Evolutionary conservation across 2,797 vertebrate genomes (phyloP).

Genomic region (Propithecus perrieri): DNA sequence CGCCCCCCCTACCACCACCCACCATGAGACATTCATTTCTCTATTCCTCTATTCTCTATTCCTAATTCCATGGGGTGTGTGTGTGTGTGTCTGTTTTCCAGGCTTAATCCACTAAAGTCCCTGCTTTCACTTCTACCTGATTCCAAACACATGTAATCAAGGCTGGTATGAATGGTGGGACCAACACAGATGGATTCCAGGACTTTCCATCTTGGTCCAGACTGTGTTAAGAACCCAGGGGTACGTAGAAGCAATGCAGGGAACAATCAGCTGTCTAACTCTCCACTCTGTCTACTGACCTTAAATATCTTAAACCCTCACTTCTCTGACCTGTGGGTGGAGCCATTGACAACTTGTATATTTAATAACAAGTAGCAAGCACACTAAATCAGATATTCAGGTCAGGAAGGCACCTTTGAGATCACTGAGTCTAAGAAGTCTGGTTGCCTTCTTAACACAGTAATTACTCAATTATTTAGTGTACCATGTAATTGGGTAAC

Average conservation of each 20-base stretch:
- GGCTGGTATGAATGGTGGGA: not conserved
- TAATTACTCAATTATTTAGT: not conserved
- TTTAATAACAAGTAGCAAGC: not conserved
- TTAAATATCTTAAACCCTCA: not conserved
- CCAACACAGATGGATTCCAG: not conserved
- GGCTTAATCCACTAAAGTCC: not conserved
- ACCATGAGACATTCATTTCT: not conserved
- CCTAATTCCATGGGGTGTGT: not conserved
- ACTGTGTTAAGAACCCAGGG: not conserved
- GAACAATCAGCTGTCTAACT: not conserved
- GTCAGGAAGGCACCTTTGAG: not conserved
- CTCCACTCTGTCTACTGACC: no score
- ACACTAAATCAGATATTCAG: not conserved
- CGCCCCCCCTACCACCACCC: no score
- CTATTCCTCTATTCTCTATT: not conserved
- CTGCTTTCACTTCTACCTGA: not conserved
- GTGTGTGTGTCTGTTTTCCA: not conserved
- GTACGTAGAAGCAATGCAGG: not conserved
- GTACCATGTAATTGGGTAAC: not conserved
- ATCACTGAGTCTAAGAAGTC: not conserved
- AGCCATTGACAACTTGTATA: not conserved
- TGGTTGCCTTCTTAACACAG: not conserved
- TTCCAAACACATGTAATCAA: not conserved
- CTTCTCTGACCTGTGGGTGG: not conserved
- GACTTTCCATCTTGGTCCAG: not conserved